Evolutionary conservation across 2,113 vertebrate species (phyloP).

Genomic region (Crotophaga sulcirostris): DNA sequence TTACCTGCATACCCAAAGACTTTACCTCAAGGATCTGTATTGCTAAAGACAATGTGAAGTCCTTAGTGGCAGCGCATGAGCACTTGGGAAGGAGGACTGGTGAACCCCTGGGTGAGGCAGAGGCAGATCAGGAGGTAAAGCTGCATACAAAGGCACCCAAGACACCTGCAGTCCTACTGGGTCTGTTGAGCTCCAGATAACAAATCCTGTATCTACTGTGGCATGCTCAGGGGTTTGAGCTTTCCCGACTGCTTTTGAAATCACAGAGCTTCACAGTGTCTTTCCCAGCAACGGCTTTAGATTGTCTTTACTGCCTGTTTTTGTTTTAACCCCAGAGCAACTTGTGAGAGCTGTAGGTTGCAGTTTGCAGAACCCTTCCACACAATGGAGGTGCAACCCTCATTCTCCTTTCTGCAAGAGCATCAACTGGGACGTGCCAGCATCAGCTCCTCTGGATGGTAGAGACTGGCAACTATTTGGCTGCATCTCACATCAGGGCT

Average conservation of each 20-base stretch:
- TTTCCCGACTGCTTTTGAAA: background rate
- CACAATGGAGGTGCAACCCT: background rate
- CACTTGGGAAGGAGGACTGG: background rate
- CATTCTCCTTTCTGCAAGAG: background rate
- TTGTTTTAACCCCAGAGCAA: background rate
- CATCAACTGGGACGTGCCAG: background rate
- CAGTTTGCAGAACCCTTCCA: background rate
- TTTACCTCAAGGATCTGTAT: background rate
- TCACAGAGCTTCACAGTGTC: background rate
- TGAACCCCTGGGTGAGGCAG: background rate
- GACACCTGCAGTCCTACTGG: fast-evolving
- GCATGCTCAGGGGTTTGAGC: background rate
- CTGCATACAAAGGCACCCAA: background rate
- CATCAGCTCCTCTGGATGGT: background rate
- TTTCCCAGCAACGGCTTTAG: background rate
- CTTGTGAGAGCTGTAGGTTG: background rate
- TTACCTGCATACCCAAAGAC: background rate
- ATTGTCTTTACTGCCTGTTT: background rate
- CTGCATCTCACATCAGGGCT: background rate
- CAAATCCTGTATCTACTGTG: background rate
- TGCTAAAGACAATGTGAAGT: background rate
- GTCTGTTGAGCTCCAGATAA: background rate
- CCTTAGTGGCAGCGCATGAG: background rate
- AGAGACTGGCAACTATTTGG: background rate
- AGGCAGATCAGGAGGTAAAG: background rate